Conservation (phyloP, 2,888 invertebrate species). For the Calameuta idolon region DNA sequence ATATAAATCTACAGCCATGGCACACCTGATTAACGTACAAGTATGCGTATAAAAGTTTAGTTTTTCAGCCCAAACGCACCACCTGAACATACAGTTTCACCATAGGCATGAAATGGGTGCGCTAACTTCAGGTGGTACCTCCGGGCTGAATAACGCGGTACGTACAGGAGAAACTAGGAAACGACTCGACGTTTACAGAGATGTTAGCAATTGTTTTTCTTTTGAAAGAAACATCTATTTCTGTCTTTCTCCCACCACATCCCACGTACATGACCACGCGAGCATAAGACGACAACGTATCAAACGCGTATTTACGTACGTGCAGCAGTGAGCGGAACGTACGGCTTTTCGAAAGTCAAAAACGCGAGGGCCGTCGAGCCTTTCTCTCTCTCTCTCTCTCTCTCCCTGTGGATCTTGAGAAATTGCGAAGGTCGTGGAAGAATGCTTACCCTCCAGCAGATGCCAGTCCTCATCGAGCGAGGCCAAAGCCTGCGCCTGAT, state of each 20-base stretch:
- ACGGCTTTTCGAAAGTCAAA: background rate
- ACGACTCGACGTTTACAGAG: background rate
- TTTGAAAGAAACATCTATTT: background rate
- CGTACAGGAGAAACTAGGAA: background rate
- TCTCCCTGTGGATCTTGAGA: conserved; percentile 16
- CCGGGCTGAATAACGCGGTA: background rate
- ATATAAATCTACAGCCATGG: background rate
- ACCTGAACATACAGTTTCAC: background rate
- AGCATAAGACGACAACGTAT: background rate
- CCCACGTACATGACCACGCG: background rate
- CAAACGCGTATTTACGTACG: background rate
- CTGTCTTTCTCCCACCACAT: background rate
- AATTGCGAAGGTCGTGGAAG: conserved; percentile 50
- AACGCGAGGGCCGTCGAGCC: background rate
- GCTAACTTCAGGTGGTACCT: background rate
- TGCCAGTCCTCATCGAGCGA: conserved; percentile 56
- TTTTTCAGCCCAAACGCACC: background rate
- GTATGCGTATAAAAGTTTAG: background rate
- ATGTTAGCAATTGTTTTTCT: background rate
- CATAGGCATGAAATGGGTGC: background rate
- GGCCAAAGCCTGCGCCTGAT: conserved; percentile 53
- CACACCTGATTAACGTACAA: background rate
- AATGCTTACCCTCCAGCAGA: conserved; percentile 56
- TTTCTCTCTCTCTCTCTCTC: background rate
- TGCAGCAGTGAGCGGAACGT: background rate